Conservation (phyloP, 2,888 invertebrate genomes). For the Lamellibrachia satsuma region DNA sequence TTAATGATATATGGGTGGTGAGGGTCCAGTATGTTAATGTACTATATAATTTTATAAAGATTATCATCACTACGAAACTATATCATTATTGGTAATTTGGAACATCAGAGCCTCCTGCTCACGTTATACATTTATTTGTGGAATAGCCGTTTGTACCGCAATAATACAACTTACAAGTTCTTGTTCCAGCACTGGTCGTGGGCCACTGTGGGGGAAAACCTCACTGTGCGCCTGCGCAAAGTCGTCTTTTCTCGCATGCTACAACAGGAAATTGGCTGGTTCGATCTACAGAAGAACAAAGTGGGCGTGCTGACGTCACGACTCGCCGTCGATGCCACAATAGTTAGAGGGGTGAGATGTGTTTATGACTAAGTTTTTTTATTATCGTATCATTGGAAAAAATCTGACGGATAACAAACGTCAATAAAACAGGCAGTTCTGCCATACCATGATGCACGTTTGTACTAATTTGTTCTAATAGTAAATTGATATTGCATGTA, state of each 20-base stretch:
- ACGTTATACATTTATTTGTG: neutral
- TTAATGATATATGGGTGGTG: too few relatives aligned
- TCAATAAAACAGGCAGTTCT: too few relatives aligned
- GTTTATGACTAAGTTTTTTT: neutral
- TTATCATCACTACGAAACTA: too few relatives aligned
- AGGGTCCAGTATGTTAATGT: too few relatives aligned
- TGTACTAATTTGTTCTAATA: too few relatives aligned
- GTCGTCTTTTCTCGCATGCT: conserved; percentile 66
- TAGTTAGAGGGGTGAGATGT: conserved; percentile 61
- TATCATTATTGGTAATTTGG: neutral
- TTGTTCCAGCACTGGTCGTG: conserved; percentile 68
- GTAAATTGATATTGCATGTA: too few relatives aligned
- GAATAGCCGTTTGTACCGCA: neutral
- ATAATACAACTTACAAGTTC: neutral
- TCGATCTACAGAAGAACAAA: conserved; percentile 61
- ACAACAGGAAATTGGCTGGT: conserved; percentile 68
- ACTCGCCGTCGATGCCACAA: conserved; percentile 63
- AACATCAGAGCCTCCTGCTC: neutral
- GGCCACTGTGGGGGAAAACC: conserved; percentile 80
- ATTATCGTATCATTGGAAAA: neutral
- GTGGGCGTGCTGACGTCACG: conserved; percentile 62
- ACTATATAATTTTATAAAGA: too few relatives aligned
- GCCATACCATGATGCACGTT: too few relatives aligned
- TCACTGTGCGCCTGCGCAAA: conserved; percentile 78
- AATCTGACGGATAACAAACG: too few relatives aligned